A percentile compares a stretch with the other conserved stretches of the same genome.
Conservation (phyloP, 2,888 invertebrate genomes). For the Protodeltote pygarga region DNA sequence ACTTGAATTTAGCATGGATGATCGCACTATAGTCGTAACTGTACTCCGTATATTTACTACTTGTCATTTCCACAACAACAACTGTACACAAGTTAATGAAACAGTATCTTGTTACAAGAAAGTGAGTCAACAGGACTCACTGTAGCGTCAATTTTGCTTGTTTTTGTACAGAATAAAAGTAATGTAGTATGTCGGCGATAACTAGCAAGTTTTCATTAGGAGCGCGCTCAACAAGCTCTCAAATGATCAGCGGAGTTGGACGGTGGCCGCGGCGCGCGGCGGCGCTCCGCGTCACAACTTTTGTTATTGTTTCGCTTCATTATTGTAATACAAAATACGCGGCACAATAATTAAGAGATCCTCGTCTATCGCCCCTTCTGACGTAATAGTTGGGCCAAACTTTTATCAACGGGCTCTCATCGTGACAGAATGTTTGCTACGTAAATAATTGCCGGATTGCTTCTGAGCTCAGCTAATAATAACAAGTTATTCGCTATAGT, state of each 20-base stretch:
- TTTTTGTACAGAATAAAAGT: slow-evolving; percentile 71
- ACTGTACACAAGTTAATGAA: slow-evolving; percentile 36
- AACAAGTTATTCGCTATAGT: slow-evolving; percentile 71
- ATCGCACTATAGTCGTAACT: slow-evolving; percentile 5
- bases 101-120: slow-evolving; percentile 46
- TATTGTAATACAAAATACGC: slow-evolving; percentile 85
- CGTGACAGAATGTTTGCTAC: slow-evolving; percentile 74
- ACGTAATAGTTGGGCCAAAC: slow-evolving; percentile 77
- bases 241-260: slow-evolving; percentile 80
- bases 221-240: slow-evolving; percentile 80
- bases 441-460: slow-evolving; percentile 73
- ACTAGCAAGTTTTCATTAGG: slow-evolving; percentile 84
- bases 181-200: slow-evolving; percentile 71
- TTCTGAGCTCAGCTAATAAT: slow-evolving; percentile 69
- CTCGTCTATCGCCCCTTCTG: slow-evolving; percentile 77
- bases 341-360: slow-evolving; percentile 84
- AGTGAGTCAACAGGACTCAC: slow-evolving; percentile 55
- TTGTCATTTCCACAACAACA: slow-evolving; percentile 34
- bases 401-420: slow-evolving; percentile 75
- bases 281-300: slow-evolving; percentile 80
- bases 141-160: slow-evolving; percentile 60
- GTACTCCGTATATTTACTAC: slow-evolving; percentile 11
- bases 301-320: slow-evolving; percentile 86
- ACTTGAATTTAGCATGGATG: slow-evolving; percentile 27
- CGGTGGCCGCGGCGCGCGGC: slow-evolving; percentile 72